Evolutionary conservation across 2,797 vertebrate species (phyloP), one percentile per base, ranked within the genome.

Genomic region (Sandelia bainsii): DNA sequence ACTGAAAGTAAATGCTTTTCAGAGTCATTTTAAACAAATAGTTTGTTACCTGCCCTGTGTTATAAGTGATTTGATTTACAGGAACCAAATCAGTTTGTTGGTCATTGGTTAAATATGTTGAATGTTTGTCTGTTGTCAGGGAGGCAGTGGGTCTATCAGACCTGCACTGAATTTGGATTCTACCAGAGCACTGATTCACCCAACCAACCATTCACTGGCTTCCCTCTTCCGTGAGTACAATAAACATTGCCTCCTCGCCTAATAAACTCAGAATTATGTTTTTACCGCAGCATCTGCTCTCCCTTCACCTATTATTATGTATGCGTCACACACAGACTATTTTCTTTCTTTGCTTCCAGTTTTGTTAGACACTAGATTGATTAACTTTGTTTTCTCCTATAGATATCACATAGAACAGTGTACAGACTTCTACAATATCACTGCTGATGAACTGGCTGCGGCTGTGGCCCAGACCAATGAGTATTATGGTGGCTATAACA

Each of bases 151-250:
- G 71, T 91, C 73, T 93, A 93, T 85, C 90, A 92, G 82, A 93
- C 92, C 72, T 95, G 93, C 80, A 91, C 88, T 66, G 93, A 96
- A 87, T 95, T 95, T 92, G 94, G 93, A 62, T 96, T 95, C 85
- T 94, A 92, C 89, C 83, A 93, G 84, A 94, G 90, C 82, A 92
- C 89, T 0, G 93, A 93, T 83, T 96, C 94, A 0, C 90, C 91
- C 2, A 72, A 94, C 81, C 81, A 93, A 48, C 90, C 93, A 1
- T 95, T 95, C 75, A 75, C 77, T 60, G 94, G 94, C 49, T 90
- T 88, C 50, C 87, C 93, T 90, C 93, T 85, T 45, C 57, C 0
- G 94, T 94, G 73, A 92, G 93, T 90, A 57, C 69, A 53, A 6
- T 54, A 57, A 54, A 70, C 48, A 62, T 52, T 20, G 11, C 60